Base-by-base conservation (phyloP, 2,888 invertebrate species). In the Brachynemurus nebulosus region DNA sequence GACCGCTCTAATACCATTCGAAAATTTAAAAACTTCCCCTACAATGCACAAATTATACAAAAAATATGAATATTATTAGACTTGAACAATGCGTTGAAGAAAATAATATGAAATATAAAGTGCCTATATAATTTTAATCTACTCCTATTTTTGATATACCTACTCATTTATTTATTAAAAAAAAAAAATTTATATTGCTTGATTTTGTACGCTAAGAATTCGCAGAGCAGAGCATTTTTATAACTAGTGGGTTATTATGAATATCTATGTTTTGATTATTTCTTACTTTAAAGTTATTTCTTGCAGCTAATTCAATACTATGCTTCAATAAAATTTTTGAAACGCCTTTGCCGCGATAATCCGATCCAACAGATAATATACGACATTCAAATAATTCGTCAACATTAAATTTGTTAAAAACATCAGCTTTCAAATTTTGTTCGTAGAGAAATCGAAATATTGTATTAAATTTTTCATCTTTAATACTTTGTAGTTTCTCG, bases 401-500 rank as follows among this genome's bases (percentile, higher is more conserved):
- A 37, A 83, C 78, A 49, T 71, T 59, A 60, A 77, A 82, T 50
- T 68, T 69, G 9, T 60, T 65, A 58, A 86, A 88, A 16, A 88
- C 65, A 60, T 85, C 76, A 47, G 79, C 58, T 51, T 76, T 74
- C 41, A 75, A 70, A 61, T 80, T 84, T 40, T 80, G 72, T 36
- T 71, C 72, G 64, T 84, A 80, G 16, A 88, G 69, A 48, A 86
- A 71, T 40, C 78, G 78, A 59, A 86, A 86, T 53, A 88, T 86
- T 60, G 77, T 80, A 60, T 79, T 80, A 61, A 79, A 86, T 55
- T 80, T 79, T 46, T 74, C 70, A 59, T 84, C 85, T 34, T 71
- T 67, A 18, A 77, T 69, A 48, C 72, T 72, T 46, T 74, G 69
- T 51, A 86, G 71, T 53, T 81, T 78, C 51, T 77, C 75, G 43